These are phyloP conservation scores for Acrossocheilus fasciatus DNA, from an alignment of 2,797 vertebrate species.

Conservation along the genomic window DNA sequence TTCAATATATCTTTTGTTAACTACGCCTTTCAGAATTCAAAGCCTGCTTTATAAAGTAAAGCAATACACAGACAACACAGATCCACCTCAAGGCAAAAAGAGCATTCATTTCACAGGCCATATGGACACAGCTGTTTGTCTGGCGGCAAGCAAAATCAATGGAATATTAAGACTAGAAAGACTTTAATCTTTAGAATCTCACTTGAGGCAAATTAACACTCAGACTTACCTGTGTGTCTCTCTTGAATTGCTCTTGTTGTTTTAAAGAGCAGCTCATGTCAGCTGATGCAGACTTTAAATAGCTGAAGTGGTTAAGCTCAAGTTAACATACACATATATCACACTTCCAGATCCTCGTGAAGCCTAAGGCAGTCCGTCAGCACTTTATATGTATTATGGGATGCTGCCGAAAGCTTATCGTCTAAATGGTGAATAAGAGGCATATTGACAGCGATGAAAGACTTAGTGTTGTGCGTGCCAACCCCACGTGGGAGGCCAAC, in stretches of 20 bases:
- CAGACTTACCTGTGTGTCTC: slow-evolving; percentile 12
- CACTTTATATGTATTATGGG: slow-evolving; percentile 44
- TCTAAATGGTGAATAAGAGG: slow-evolving; percentile 54
- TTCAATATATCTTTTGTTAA: not conserved
- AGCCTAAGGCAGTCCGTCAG: slow-evolving; percentile 37
- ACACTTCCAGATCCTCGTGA: slow-evolving; percentile 41
- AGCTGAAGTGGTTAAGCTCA: not conserved
- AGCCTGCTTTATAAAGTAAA: not conserved
- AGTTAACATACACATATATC: slow-evolving; percentile 36
- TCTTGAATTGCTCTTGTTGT: slow-evolving; percentile 25
- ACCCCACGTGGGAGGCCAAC: slow-evolving; percentile 51
- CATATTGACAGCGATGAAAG: slow-evolving; percentile 61
- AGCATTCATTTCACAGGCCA: slow-evolving; percentile 22
- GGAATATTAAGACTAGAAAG: slow-evolving; percentile 1
- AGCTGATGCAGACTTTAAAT: slow-evolving; percentile 47
- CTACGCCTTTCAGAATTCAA: not conserved
- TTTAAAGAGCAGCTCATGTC: slow-evolving; percentile 37
- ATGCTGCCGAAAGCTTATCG: slow-evolving; percentile 54
- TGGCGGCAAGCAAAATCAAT: slow-evolving; percentile 11
- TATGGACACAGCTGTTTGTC: slow-evolving; percentile 3
- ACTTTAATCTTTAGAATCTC: slow-evolving; percentile 22
- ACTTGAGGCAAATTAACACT: slow-evolving; percentile 2
- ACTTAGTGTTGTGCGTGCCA: slow-evolving; percentile 37
- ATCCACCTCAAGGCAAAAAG: not conserved
- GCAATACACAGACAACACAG: not conserved